These are phyloP conservation scores for Microctonus brassicae DNA, from an alignment of 2,888 invertebrate genomes.

Conservation along the genomic window DNA sequence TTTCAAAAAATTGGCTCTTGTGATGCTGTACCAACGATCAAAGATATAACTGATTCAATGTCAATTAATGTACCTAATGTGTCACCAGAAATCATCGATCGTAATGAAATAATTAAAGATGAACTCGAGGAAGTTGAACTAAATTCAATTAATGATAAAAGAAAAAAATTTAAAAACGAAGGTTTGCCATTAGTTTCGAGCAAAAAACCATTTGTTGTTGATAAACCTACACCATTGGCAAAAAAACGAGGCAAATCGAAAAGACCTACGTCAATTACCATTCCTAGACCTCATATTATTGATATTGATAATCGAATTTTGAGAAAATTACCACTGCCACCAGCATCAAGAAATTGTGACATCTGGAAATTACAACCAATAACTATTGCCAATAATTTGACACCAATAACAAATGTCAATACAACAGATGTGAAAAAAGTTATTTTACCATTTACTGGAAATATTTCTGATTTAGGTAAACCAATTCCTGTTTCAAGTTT, in stretches of 20 bases:
- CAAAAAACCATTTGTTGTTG: conserved; percentile 66
- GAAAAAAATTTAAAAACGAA: conserved; percentile 41
- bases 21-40: conserved; percentile 66
- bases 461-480: conserved; percentile 63
- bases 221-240: conserved; percentile 65
- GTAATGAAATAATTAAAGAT: background rate
- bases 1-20: conserved; percentile 64
- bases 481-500: conserved; percentile 67
- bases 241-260: conserved; percentile 65
- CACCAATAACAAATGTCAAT: conserved; percentile 51
- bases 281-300: conserved; percentile 58
- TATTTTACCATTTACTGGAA: conserved; percentile 64
- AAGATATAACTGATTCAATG: conserved; percentile 48
- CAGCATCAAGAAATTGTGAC: conserved; percentile 41
- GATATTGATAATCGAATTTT: conserved; percentile 56
- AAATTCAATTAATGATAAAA: conserved; percentile 43
- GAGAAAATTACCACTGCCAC: conserved; percentile 63
- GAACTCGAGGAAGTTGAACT: conserved; percentile 9
- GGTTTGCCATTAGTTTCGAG: conserved; percentile 63
- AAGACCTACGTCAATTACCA: conserved; percentile 63
- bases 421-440: conserved; percentile 61
- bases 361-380: conserved; percentile 55
- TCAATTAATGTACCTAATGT: conserved; percentile 12
- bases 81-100: background rate
- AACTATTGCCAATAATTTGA: conserved; percentile 55